phyloP scores from a whole-genome alignment of 2,888 invertebrate genomes.

The Oeneis ivallda region DNA sequence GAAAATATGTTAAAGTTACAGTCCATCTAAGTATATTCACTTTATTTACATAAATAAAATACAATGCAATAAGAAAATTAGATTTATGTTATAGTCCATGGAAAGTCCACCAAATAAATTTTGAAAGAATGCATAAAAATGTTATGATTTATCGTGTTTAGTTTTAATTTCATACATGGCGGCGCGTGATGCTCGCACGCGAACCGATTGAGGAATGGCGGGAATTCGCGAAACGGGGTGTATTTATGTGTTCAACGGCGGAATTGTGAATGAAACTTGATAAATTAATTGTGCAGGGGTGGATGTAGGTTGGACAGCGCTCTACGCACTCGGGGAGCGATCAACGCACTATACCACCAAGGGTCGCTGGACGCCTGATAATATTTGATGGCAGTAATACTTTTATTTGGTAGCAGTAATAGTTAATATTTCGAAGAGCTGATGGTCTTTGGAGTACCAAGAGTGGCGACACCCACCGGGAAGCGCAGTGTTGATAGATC shows the following conservation, averaged over 20 bases:
- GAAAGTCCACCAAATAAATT: not conserved
- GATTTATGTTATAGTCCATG: not conserved
- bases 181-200: constrained; percentile 46
- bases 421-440: no score
- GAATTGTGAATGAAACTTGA: constrained; percentile 46
- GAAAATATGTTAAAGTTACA: not conserved
- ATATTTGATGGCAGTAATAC: no score
- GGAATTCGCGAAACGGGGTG: constrained; percentile 46
- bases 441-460: no score
- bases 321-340: not conserved
- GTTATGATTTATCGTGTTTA: not conserved
- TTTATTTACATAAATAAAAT: no score
- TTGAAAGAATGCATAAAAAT: not conserved
- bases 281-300: constrained; percentile 13
- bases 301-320: not conserved
- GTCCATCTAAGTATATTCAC: not conserved
- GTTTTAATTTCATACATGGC: constrained; percentile 33
- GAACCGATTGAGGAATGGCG: constrained; percentile 56
- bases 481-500: no score
- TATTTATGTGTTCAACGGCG: constrained; percentile 54
- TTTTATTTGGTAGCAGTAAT: no score
- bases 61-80: no score
- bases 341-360: not conserved
- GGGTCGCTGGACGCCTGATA: not conserved
- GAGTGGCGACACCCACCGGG: no score